A percentile compares a stretch with the other conserved stretches of the same genome.
Conservation (phyloP, 2,113 vertebrate genomes). For the Cebus imitator region DNA sequence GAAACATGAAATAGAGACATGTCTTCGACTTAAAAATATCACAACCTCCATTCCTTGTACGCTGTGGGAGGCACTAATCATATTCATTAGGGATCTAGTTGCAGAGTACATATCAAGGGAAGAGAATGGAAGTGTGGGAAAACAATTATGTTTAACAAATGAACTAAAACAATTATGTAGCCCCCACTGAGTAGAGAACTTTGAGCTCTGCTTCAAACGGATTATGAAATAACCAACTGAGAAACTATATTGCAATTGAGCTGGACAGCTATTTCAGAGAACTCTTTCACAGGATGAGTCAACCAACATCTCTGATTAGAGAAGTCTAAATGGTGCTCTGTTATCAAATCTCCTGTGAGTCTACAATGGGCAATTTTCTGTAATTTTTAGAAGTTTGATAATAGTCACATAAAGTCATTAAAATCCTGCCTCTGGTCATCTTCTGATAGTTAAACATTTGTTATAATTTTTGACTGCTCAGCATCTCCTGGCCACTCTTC, state of each 20-base stretch:
- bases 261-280: not conserved
- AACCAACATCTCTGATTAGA: not conserved
- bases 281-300: not conserved
- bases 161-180: constrained; percentile 74
- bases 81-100: constrained; percentile 61
- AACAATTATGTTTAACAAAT: constrained; percentile 77
- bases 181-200: constrained; percentile 49
- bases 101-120: constrained; percentile 57
- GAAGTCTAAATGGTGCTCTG: not conserved
- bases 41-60: constrained; percentile 35
- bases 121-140: constrained; percentile 42
- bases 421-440: not conserved
- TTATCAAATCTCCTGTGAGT: not conserved
- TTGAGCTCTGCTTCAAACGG: constrained; percentile 53
- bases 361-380: not conserved
- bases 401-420: not conserved
- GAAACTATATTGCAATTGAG: not conserved
- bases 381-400: not conserved
- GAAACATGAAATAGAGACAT: constrained; percentile 39
- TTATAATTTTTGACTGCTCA: not conserved
- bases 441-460: not conserved
- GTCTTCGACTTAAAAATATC: constrained; percentile 60
- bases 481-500: not conserved
- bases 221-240: not conserved
- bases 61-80: constrained; percentile 72